A percentile compares a stretch with the other conserved stretches of the same genome.
Conservation (phyloP, 2,113 vertebrate species). For the Peromyscus maniculatus region DNA sequence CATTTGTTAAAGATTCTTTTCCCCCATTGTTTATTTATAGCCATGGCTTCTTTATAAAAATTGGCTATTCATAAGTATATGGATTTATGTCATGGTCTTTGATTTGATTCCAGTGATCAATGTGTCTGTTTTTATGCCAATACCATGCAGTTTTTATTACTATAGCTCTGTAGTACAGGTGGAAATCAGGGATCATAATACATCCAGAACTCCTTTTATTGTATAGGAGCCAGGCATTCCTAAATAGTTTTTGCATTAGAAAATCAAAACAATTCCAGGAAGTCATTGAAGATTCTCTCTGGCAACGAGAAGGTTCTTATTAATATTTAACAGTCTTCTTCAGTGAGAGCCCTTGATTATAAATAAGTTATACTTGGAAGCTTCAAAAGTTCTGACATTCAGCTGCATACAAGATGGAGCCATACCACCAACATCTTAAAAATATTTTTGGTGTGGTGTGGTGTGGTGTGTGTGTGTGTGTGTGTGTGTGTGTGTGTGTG, state of each 20-base stretch:
- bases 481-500: neutral
- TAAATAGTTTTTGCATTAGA: neutral
- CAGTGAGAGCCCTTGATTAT: neutral
- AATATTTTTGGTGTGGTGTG: neutral
- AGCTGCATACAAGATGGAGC: neutral
- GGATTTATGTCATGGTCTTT: no score
- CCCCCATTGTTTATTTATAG: no score
- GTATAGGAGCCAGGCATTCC: neutral
- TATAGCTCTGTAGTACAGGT: no score
- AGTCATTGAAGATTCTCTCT: neutral
- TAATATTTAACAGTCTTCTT: neutral
- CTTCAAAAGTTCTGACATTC: conserved; percentile 21
- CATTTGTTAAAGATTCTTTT: no score
- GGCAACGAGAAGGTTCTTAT: neutral
- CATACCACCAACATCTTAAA: neutral
- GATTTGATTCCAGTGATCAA: no score
- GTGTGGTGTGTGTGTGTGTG: neutral
- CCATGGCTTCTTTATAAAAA: no score
- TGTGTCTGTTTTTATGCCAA: no score
- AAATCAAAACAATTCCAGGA: neutral
- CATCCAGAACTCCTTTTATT: no score
- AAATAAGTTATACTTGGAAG: neutral
- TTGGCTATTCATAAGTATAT: no score
- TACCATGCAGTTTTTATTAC: no score
- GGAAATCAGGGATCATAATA: no score